Percentiles rank a stretch among this genome's conserved stretches.
These are phyloP conservation scores for Rhodophaea formosa DNA, from an alignment of 2,888 invertebrate species.

Conservation along the genomic window DNA sequence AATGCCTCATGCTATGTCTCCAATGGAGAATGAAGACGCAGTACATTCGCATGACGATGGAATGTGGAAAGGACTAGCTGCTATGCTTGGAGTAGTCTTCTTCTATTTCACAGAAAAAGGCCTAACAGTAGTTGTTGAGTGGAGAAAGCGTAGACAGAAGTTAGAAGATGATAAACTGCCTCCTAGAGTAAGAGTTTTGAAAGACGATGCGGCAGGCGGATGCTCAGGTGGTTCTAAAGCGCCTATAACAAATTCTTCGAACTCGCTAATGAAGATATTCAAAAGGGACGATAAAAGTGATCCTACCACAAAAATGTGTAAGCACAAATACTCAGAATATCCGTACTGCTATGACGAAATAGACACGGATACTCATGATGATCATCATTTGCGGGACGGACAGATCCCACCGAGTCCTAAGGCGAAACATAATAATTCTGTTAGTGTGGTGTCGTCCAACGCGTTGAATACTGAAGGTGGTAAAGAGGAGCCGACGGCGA, in stretches of 20 bases:
- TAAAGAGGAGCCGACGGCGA: conserved; percentile 67
- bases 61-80: conserved; percentile 93
- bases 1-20: conserved; percentile 89
- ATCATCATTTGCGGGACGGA: conserved; percentile 77
- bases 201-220: conserved; percentile 81
- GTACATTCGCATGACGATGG: conserved; percentile 82
- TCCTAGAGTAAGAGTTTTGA: conserved; percentile 86
- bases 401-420: conserved; percentile 68
- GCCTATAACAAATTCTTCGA: conserved; percentile 64
- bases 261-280: conserved; percentile 66
- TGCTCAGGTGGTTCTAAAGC: conserved; percentile 61
- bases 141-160: conserved; percentile 88
- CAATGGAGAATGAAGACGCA: conserved; percentile 42
- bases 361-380: conserved; percentile 86
- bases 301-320: conserved; percentile 86
- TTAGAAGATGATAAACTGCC: conserved; percentile 84
- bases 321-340: conserved; percentile 94
- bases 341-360: conserved; percentile 94
- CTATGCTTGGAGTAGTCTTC: conserved; percentile 90
- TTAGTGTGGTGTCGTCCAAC: conserved; percentile 74
- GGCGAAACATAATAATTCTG: conserved; percentile 69
- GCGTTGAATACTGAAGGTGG: conserved; percentile 57
- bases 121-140: conserved; percentile 88
- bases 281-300: conserved; percentile 68
- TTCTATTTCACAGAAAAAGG: conserved; percentile 95